phyloP scores from a whole-genome alignment of 2,888 invertebrate genomes.

The Dioctria linearis region DNA sequence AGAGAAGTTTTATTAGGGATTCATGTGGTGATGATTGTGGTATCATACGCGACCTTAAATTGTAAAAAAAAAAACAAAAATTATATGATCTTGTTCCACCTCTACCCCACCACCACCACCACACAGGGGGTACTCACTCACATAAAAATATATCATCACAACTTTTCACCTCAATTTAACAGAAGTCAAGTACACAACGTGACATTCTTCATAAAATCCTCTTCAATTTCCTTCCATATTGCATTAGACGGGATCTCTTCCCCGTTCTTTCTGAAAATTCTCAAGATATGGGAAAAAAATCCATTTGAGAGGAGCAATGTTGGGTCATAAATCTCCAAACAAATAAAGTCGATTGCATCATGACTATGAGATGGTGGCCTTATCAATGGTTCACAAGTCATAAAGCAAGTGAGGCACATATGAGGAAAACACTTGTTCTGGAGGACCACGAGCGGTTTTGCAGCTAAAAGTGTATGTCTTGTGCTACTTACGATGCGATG shows the following conservation, averaged over 20 bases:
- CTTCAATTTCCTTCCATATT: background rate
- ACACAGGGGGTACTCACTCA: no score
- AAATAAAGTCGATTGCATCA: conserved; percentile 35
- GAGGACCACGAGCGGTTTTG: background rate
- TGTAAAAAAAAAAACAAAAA: no score
- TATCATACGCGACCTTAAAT: no score
- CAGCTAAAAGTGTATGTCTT: background rate
- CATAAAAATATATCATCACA: no score
- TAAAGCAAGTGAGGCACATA: conserved; percentile 1
- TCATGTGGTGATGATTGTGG: no score
- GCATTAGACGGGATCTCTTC: background rate
- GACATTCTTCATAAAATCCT: background rate
- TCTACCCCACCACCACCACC: no score
- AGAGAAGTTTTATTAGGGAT: no score
- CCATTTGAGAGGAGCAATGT: background rate
- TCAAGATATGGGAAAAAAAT: conserved; percentile 4
- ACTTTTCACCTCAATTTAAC: background rate
- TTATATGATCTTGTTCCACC: no score
- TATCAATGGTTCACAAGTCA: conserved; percentile 29
- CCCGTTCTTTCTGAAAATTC: background rate
- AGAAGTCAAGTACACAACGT: background rate
- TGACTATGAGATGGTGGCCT: background rate
- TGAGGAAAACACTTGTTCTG: background rate
- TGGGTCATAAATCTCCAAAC: conserved; percentile 29
- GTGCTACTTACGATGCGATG: no score